These are phyloP conservation scores for Zelleria hepariella DNA, from an alignment of 2,888 invertebrate genomes.

Conservation along the genomic window DNA sequence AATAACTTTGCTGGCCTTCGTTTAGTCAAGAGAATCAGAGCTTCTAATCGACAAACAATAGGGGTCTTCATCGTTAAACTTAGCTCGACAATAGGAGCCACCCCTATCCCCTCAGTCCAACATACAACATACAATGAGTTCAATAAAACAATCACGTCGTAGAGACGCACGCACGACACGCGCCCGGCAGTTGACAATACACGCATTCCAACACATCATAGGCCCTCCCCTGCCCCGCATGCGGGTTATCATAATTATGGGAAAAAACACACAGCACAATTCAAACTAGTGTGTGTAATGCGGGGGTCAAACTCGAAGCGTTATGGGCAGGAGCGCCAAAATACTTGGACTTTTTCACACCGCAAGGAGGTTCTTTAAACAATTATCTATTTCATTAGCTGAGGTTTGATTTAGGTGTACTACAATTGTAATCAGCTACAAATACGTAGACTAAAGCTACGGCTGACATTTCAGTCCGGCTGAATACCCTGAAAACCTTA, in stretches of 20 bases:
- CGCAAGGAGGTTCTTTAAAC: too few species aligned
- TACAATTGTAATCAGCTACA: too few species aligned
- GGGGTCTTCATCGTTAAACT: background rate
- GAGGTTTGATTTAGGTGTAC: too few species aligned
- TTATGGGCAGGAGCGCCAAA: too few species aligned
- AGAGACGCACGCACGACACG: conserved; percentile 20
- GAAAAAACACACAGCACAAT: background rate
- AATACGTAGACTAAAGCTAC: too few species aligned
- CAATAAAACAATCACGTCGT: conserved; percentile 23
- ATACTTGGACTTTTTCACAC: too few species aligned
- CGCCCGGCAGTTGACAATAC: conserved; percentile 9
- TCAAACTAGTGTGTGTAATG: background rate
- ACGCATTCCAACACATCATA: background rate
- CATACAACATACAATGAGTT: conserved; percentile 10
- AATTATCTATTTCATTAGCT: too few species aligned
- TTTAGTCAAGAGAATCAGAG: background rate
- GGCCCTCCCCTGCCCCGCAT: background rate
- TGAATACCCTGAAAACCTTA: too few species aligned
- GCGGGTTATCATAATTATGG: background rate
- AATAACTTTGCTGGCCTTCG: background rate
- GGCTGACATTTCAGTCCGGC: too few species aligned
- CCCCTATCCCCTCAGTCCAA: conserved; percentile 5
- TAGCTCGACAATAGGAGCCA: background rate
- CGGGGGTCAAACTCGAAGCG: too few species aligned
- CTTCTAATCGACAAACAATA: background rate